Base-by-base conservation (phyloP, 2,888 invertebrate species). In the Diaphora mendica region DNA sequence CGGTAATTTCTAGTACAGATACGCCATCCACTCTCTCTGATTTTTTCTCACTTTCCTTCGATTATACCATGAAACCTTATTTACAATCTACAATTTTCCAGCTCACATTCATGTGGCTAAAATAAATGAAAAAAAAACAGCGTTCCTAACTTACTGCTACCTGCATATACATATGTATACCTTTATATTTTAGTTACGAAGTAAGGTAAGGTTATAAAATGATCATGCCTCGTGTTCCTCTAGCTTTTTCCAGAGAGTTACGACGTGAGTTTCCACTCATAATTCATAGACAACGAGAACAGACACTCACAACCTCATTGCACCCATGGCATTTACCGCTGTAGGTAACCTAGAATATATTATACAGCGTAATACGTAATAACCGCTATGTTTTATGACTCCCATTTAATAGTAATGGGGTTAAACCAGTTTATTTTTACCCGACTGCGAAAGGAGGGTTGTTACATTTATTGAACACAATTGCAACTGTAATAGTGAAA, bases 171-270 rank as follows among this genome's bases (percentile, higher is more conserved):
- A 59, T 26, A 59, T 55, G 20, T 9, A 55, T 15, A 59, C 15
- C 26, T 59, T 4, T 30, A 59, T 13, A 26, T 59, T 59, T 59
- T 30, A 59, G 5, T 15, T 26, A 26, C 79, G 81, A 71, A 81
- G 76, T 20, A 23, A 64, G 39, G n/a, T 35, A 33, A 35, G 23
- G 33, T 35, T 65, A n/a, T 65, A 65, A 39, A 65, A 65, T 35
- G 35, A 65, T 39, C 23, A 65, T 39, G n/a, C 11, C 35, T 39
- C n/a, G 39, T 35, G 39, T 62, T 62, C 62, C 62, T 30, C n/a
- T n/a, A 64, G 23, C 64, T 35, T 65, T 35, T 39, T 39, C n/a
- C 64, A 20, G n/a, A 39, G 39, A n/a, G 39, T 65, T n/a, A 65
- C 64, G 64, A 39, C 11, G 23, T 65, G 23, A 39, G 64, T 26